phyloP scores from a whole-genome alignment of 2,888 invertebrate genomes.

The Ligdia adustata region DNA sequence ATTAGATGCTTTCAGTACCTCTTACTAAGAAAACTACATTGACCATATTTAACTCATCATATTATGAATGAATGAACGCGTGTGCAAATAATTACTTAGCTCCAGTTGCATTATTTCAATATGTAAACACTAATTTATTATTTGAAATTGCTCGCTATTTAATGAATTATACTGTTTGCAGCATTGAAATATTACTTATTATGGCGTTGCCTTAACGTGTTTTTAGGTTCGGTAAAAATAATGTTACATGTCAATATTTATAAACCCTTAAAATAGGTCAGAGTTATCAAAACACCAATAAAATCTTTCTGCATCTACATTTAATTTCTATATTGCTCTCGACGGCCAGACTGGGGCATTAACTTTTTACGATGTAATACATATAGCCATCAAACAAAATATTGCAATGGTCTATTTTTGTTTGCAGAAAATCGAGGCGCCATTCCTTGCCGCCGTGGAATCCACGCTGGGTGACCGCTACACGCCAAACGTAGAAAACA shows the following conservation, averaged over 20 bases:
- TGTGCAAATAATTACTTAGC: too few relatives aligned
- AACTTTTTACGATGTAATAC: conserved; percentile 32
- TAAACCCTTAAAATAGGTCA: conserved; percentile 3
- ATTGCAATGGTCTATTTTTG: conserved; percentile 33
- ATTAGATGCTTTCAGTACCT: too few relatives aligned
- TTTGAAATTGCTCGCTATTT: too few relatives aligned
- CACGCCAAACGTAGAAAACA: conserved; percentile 94
- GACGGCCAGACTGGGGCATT: conserved; percentile 22
- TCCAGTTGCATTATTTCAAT: too few relatives aligned
- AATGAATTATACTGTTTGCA: too few relatives aligned
- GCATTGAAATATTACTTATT: too few relatives aligned
- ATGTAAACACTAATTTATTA: too few relatives aligned
- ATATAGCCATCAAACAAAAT: conserved; percentile 32
- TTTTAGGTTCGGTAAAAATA: too few relatives aligned
- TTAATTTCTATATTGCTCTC: conserved; percentile 16
- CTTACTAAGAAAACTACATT: too few relatives aligned
- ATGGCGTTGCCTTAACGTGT: too few relatives aligned
- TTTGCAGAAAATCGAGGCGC: conserved; percentile 93
- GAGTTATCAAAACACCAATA: conserved; percentile 8
- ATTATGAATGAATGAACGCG: too few relatives aligned
- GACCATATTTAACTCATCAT: too few relatives aligned
- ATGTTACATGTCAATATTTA: background rate
- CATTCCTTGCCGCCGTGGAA: conserved; percentile 94
- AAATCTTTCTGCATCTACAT: conserved; percentile 11
- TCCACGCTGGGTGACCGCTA: conserved; percentile 94